phyloP scores from a whole-genome alignment of 2,113 vertebrate genomes.

The Gobio gobio region DNA sequence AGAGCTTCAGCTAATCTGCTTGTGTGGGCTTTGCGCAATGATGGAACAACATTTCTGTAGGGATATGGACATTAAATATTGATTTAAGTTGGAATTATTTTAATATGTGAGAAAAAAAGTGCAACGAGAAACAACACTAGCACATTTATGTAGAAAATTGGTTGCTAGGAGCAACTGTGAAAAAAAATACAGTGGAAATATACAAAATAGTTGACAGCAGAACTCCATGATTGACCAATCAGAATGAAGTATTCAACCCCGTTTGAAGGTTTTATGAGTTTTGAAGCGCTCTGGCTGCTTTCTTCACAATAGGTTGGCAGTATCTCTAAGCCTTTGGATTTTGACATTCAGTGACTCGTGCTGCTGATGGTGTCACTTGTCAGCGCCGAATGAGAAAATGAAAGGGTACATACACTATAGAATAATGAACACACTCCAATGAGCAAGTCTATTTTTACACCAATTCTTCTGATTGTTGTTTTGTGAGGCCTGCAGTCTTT shows the following conservation, averaged over 20 bases:
- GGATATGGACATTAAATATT: not conserved
- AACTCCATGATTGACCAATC: not conserved
- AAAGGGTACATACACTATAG: slow-evolving; percentile 30
- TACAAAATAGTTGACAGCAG: not conserved
- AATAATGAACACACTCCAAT: slow-evolving; percentile 34
- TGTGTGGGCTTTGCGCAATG: slow-evolving; percentile 1
- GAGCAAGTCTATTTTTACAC: slow-evolving; percentile 39
- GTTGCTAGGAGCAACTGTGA: slow-evolving; percentile 5
- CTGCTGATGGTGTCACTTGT: slow-evolving; percentile 39
- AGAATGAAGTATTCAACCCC: not conserved
- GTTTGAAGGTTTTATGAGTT: not conserved
- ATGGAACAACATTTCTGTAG: not conserved
- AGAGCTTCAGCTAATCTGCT: not conserved
- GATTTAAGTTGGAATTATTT: slow-evolving; percentile 11
- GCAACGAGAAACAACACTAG: not conserved
- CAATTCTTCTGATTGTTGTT: slow-evolving; percentile 43
- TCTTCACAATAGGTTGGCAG: slow-evolving; percentile 4
- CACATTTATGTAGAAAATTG: slow-evolving; percentile 8
- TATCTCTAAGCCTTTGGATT: slow-evolving; percentile 14
- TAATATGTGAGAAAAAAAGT: not conserved
- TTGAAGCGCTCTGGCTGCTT: not conserved
- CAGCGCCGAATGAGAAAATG: slow-evolving; percentile 34
- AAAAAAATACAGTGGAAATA: not conserved
- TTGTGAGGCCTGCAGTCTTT: slow-evolving; percentile 45
- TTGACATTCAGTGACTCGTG: slow-evolving; percentile 35